phyloP scores from a whole-genome alignment of 2,888 invertebrate species.

The Netelia virgata region DNA sequence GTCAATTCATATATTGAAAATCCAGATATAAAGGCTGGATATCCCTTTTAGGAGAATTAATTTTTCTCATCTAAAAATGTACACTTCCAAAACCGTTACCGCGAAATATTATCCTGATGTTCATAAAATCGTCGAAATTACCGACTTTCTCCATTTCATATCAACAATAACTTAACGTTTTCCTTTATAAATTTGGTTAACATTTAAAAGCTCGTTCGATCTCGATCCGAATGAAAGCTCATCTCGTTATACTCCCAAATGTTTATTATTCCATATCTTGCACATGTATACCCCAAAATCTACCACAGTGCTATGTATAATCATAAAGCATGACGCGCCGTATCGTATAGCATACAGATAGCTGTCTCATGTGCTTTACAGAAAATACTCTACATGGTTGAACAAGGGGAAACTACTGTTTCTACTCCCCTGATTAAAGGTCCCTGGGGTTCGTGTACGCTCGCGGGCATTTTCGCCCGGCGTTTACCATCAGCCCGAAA shows the following conservation, averaged over 20 bases:
- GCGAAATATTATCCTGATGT: too few species aligned
- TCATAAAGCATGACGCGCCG: not conserved
- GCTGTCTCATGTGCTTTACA: conserved; percentile 13
- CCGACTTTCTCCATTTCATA: too few species aligned
- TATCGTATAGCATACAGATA: not conserved
- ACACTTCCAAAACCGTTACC: too few species aligned
- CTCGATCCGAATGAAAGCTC: too few species aligned
- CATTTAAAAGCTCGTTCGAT: too few species aligned
- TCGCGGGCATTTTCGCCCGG: conserved; percentile 67
- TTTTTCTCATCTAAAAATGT: not conserved
- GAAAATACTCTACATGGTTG: not conserved
- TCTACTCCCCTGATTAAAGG: conserved; percentile 79
- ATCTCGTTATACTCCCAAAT: too few species aligned
- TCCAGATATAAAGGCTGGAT: not conserved
- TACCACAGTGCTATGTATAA: not conserved
- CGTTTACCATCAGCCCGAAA: conserved; percentile 53
- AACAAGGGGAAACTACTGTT: conserved; percentile 48
- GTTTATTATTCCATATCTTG: not conserved
- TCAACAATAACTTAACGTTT: too few species aligned
- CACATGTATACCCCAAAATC: not conserved
- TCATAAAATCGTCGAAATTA: too few species aligned
- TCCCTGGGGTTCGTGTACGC: conserved; percentile 70
- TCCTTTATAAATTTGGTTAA: too few species aligned
- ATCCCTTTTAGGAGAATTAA: not conserved
- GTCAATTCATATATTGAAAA: conserved; percentile 3